A percentile compares a stretch with the other conserved stretches of the same genome.
Evolutionary conservation across 2,113 vertebrate genomes (phyloP).

Genomic region (Clarias gariepinus): DNA sequence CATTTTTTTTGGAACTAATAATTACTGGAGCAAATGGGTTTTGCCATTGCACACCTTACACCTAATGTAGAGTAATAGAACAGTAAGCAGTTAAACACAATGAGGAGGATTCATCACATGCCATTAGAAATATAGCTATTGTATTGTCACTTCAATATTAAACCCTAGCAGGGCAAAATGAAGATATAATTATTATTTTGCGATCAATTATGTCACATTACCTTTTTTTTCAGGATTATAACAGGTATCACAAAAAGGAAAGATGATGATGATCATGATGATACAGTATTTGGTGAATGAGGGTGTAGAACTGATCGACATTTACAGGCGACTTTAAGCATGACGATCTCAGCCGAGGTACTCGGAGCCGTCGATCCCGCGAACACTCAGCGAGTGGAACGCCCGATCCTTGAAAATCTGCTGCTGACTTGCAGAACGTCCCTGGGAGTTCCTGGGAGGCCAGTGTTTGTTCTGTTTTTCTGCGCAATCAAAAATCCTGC

Average conservation of each 20-base stretch:
- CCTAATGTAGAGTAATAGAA: not conserved
- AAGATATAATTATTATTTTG: not conserved
- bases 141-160: not conserved
- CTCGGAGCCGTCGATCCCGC: too few species aligned
- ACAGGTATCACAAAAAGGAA: not conserved
- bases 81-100: constrained; percentile 2
- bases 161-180: not conserved
- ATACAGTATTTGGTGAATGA: too few species aligned
- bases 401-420: too few species aligned
- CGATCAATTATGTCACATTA: too few species aligned
- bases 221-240: not conserved
- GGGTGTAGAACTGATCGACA: too few species aligned
- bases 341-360: too few species aligned
- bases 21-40: not conserved
- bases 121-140: not conserved
- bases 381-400: too few species aligned
- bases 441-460: too few species aligned
- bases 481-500: too few species aligned
- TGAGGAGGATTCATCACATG: not conserved
- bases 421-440: too few species aligned
- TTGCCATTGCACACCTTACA: not conserved
- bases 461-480: too few species aligned
- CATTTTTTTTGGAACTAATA: not conserved
- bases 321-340: too few species aligned
- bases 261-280: not conserved